Evolutionary conservation across 2,888 invertebrate species (phyloP), one percentile per base, ranked within the genome.

Genomic region (Orthosia gracilis): DNA sequence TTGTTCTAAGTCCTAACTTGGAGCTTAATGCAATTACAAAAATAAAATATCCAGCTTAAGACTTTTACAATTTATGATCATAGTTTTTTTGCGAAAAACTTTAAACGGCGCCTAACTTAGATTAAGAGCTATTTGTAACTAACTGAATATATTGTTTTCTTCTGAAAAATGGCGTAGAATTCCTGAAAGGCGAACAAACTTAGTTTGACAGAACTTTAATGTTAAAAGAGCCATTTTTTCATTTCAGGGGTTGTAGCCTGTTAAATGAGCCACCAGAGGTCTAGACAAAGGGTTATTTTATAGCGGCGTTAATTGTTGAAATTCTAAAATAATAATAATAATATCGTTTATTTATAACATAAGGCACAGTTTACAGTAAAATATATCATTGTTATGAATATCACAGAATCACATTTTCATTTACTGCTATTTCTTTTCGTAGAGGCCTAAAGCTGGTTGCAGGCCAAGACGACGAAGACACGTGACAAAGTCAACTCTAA

Each of bases 101-200:
- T 61, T 73, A 40, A 66, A 63, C n/a, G 83, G 66, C 59, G 67
- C 49, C 69, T 69, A 45, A 64, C 67, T 65, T 65, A 62, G 45
- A 70, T 70, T 67, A 72, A 79, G 61, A 80, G 69, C 63, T 70
- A 83, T 80, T 80, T 83, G 59, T 67, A 21, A 83, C 55, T 52
- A 57, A 11, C 11, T n/a, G 50, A 64, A 82, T 50, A 49, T 49
- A 50, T 82, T 52, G 45, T 55, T 50, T n/a, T 23, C 4, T n/a
- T 40, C 11, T 15, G 18, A 61, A 69, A 75, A 74, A 26, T 31
- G 21, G 59, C 45, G 15, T 45, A 49, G 49, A 49, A 74, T 74
- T 74, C 21, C 11, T 15, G 13, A 9, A 73, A 73, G 17, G 13
- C 26, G 40, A 17, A 17, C 5, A 12, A 26, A 49, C n/a, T n/a